These are phyloP conservation scores for Furnarius figulus DNA, from an alignment of 2,113 vertebrate species.

Conservation along the genomic window DNA sequence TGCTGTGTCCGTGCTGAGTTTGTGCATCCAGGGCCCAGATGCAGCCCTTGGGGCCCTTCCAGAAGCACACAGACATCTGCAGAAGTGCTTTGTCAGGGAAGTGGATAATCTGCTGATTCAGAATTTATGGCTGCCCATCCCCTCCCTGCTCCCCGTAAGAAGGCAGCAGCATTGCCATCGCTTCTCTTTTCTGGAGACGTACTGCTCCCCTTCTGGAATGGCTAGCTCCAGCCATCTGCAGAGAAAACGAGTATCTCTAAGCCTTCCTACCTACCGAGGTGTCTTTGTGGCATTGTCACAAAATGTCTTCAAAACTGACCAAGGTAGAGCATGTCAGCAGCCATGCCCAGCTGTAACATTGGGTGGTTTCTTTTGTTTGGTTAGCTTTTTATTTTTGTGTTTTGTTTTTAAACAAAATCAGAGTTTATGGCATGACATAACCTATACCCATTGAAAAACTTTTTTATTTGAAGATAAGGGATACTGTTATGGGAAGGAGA, in stretches of 20 bases:
- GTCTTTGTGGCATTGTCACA: background rate
- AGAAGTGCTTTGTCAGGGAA: background rate
- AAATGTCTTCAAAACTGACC: background rate
- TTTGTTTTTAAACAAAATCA: background rate
- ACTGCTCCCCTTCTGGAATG: background rate
- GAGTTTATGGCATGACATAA: background rate
- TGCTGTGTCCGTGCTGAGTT: rapidly evolving
- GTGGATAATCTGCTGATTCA: background rate
- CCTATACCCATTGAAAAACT: background rate
- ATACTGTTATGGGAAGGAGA: background rate
- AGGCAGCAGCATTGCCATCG: background rate
- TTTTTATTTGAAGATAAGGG: background rate
- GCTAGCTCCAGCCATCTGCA: background rate
- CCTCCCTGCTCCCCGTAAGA: rapidly evolving
- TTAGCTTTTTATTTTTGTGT: too few relatives aligned
- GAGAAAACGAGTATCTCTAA: background rate
- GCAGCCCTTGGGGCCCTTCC: background rate
- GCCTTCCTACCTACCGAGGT: background rate
- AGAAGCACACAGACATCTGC: background rate
- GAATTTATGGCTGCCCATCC: background rate
- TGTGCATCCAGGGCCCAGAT: background rate
- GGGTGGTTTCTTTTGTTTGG: too few relatives aligned
- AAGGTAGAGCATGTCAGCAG: background rate
- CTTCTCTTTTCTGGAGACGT: background rate
- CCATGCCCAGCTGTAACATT: background rate